These are phyloP conservation scores for Mechanitis mazaeus DNA, from an alignment of 2,888 invertebrate species.

Conservation along the genomic window DNA sequence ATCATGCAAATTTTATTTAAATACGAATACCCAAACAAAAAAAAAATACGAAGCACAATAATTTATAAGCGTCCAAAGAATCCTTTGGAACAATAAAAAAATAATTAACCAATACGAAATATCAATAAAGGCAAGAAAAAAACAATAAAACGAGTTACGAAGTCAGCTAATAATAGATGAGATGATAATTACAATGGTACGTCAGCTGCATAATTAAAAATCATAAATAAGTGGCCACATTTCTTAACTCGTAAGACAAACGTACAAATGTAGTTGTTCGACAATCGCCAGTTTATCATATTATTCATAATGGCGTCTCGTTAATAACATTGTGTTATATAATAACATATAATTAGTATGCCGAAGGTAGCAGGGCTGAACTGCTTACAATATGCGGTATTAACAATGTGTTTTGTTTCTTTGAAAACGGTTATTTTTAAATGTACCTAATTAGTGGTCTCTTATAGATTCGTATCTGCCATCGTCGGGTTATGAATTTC, in stretches of 20 bases:
- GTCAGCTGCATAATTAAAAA: conserved; percentile 25
- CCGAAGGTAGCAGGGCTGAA: conserved; percentile 67
- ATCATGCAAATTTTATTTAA: no score
- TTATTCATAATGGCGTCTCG: conserved; percentile 40
- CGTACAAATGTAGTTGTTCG: conserved; percentile 14
- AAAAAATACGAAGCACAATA: no score
- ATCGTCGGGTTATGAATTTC: conserved; percentile 25
- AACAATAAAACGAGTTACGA: conserved; percentile 48
- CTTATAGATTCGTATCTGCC: conserved; percentile 28
- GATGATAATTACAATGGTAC: conserved; percentile 43
- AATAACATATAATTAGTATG: conserved; percentile 73
- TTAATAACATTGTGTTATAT: conserved; percentile 63
- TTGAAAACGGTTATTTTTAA: conserved; percentile 30
- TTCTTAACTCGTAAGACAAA: conserved; percentile 36
- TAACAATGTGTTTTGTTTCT: conserved; percentile 34
- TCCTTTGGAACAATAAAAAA: conserved; percentile 31
- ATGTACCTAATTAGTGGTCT: conserved; percentile 28
- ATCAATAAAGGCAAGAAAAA: conserved; percentile 32
- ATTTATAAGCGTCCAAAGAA: background rate
- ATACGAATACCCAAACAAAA: no score
- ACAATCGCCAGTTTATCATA: conserved; percentile 2
- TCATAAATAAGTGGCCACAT: conserved; percentile 25
- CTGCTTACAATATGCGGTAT: conserved; percentile 66
- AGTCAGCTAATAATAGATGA: conserved; percentile 45
- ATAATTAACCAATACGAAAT: conserved; percentile 29